phyloP scores from a whole-genome alignment of 1,140 invertebrate genomes.

The Dermatophagoides farinae region DNA sequence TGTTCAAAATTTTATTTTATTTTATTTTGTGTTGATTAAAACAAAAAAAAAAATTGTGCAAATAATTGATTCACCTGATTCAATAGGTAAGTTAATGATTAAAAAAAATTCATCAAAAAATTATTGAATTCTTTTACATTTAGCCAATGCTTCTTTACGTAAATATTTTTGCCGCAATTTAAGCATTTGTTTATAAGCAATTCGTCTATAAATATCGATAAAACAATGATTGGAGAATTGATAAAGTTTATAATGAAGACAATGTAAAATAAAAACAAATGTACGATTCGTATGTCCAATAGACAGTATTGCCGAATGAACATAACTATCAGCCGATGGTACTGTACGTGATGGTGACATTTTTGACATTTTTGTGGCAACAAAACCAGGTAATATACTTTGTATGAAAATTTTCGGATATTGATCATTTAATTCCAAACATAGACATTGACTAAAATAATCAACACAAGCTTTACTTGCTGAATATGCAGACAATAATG shows the following conservation, averaged over 20 bases:
- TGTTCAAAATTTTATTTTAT: no score
- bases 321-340: conserved; percentile 53
- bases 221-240: background rate
- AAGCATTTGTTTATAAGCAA: background rate
- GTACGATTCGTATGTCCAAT: conserved; percentile 50
- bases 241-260: conserved; percentile 28
- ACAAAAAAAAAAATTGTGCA: no score
- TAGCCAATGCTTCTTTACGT: no score
- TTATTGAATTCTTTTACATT: no score
- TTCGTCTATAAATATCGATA: background rate
- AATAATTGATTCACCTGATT: no score
- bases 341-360: conserved; percentile 56
- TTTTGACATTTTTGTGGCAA: conserved; percentile 79
- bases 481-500: conserved; percentile 63
- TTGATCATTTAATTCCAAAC: conserved; percentile 41
- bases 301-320: conserved; percentile 47
- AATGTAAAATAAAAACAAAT: conserved; percentile 34
- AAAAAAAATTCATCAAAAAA: no score
- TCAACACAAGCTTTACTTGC: conserved; percentile 72
- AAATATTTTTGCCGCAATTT: no score
- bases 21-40: no score
- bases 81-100: no score
- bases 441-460: conserved; percentile 56
- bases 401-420: conserved; percentile 48
- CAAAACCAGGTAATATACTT: conserved; percentile 62